These are phyloP conservation scores for Microctonus brassicae DNA, from an alignment of 2,888 invertebrate genomes.

Conservation along the genomic window DNA sequence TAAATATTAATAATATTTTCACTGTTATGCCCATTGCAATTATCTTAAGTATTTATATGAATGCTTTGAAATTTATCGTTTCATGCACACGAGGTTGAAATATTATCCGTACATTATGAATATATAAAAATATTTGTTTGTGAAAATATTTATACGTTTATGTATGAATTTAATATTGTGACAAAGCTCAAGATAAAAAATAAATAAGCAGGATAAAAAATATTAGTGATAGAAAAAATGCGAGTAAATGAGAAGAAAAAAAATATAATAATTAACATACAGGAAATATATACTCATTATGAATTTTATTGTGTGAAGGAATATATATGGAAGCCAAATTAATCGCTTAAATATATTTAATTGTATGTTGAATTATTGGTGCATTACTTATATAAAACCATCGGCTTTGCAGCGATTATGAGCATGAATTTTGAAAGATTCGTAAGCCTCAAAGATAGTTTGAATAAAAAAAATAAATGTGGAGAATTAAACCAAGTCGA, in stretches of 20 bases:
- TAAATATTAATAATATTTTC: not conserved
- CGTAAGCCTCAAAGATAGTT: not conserved
- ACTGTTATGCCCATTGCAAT: not conserved
- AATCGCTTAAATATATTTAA: not conserved
- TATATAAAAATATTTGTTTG: too few relatives aligned
- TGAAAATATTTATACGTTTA: too few relatives aligned
- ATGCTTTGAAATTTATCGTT: conserved; percentile 3
- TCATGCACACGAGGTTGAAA: too few relatives aligned
- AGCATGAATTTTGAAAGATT: not conserved
- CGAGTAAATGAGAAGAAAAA: conserved; percentile 1
- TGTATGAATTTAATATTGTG: not conserved
- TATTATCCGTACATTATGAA: too few relatives aligned
- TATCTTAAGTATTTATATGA: not conserved
- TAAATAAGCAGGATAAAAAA: not conserved
- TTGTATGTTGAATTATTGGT: not conserved
- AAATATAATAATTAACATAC: not conserved
- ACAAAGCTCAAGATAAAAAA: not conserved
- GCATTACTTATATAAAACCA: not conserved
- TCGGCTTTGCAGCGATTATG: not conserved
- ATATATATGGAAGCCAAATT: not conserved
- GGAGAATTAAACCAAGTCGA: not conserved
- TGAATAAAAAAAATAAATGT: not conserved
- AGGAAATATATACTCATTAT: not conserved
- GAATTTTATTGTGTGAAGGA: too few relatives aligned
- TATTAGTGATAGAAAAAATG: not conserved